These are phyloP conservation scores for Triplophysa dalaica DNA, from an alignment of 2,113 vertebrate species.

Conservation along the genomic window DNA sequence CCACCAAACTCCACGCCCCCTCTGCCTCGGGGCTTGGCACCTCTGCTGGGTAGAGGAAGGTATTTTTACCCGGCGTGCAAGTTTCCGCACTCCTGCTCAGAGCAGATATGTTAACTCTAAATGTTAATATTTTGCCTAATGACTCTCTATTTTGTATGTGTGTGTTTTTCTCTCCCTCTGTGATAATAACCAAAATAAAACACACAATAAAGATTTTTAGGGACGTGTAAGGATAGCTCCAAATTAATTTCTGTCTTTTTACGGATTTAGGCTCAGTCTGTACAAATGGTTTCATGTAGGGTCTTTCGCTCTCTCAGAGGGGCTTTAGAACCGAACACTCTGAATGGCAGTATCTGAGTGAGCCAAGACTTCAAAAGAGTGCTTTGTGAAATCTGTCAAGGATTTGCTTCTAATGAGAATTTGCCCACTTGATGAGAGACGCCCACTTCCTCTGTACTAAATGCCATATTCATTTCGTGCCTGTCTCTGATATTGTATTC, in stretches of 20 bases:
- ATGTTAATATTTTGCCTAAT: constrained; percentile 62
- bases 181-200: constrained; percentile 40
- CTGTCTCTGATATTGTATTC: constrained; percentile 59
- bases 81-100: constrained; percentile 57
- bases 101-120: constrained; percentile 55
- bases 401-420: constrained; percentile 62
- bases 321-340: constrained; percentile 46
- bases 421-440: constrained; percentile 56
- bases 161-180: background rate
- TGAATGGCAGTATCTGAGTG: constrained; percentile 54
- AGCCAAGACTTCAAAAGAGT: constrained; percentile 58
- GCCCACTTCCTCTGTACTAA: constrained; percentile 62
- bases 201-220: background rate
- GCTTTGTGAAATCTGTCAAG: constrained; percentile 59
- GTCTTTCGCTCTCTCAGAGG: constrained; percentile 34
- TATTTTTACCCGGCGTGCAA: constrained; percentile 64
- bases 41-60: constrained; percentile 64
- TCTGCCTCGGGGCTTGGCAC: constrained; percentile 63
- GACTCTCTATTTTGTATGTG: constrained; percentile 50
- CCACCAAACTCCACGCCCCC: constrained; percentile 53
- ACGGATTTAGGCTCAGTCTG: constrained; percentile 9
- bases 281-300: constrained; percentile 6
- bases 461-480: constrained; percentile 63
- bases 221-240: background rate
- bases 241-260: background rate